Conservation (phyloP, 2,797 vertebrate species). For the Pseudocheirus occidentalis region DNA sequence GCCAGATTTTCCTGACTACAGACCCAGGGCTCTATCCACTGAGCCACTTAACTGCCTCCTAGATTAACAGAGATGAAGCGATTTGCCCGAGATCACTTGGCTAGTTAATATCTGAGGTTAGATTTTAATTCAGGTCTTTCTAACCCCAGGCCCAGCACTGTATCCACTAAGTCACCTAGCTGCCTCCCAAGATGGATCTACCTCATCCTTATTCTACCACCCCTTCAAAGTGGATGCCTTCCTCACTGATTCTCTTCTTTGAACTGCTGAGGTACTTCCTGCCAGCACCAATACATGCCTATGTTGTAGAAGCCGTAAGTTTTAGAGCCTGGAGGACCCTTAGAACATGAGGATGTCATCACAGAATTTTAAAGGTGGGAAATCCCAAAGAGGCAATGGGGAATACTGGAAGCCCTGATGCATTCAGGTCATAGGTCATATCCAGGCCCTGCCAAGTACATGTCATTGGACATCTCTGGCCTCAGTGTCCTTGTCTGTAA, state of each 20-base stretch:
- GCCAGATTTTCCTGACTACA: neutral
- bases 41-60: neutral
- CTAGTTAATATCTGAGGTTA: neutral
- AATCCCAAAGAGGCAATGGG: neutral
- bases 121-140: neutral
- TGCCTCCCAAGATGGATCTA: neutral
- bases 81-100: neutral
- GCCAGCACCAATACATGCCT: neutral
- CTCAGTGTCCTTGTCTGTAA: slow-evolving; percentile 8
- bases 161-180: too few relatives aligned
- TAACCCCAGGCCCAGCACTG: neutral
- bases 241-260: neutral
- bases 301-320: neutral
- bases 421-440: neutral
- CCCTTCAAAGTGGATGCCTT: neutral
- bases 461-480: neutral
- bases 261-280: neutral
- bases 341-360: neutral
- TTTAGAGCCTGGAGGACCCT: neutral
- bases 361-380: neutral
- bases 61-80: neutral
- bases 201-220: neutral
- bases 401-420: neutral
- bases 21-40: too few relatives aligned
- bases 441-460: slow-evolving; percentile 8